These are phyloP conservation scores for Ormyrus nitidulus DNA, from an alignment of 2,888 invertebrate genomes.

Conservation along the genomic window DNA sequence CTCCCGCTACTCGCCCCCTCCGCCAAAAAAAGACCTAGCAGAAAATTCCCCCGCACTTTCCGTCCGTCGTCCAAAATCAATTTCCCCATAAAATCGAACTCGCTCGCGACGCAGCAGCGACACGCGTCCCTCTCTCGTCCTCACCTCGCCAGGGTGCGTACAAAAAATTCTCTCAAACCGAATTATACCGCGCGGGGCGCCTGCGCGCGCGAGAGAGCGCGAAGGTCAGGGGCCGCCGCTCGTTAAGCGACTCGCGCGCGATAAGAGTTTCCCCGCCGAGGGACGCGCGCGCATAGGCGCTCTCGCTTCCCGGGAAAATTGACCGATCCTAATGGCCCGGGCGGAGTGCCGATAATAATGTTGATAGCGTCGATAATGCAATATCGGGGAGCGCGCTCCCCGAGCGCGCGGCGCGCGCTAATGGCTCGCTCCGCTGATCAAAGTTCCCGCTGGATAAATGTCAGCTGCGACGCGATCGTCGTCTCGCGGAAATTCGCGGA, in stretches of 20 bases:
- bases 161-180: too few species aligned
- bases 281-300: background rate
- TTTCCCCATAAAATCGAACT: too few species aligned
- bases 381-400: constrained; percentile 56
- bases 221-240: constrained; percentile 20
- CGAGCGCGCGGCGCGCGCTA: background rate
- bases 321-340: constrained; percentile 65
- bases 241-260: background rate
- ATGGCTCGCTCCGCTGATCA: constrained; percentile 27
- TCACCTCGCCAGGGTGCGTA: too few species aligned
- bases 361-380: constrained; percentile 65
- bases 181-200: background rate
- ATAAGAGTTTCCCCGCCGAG: constrained; percentile 30
- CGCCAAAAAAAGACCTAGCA: too few species aligned
- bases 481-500: too few species aligned
- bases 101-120: too few species aligned
- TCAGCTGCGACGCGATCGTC: background rate
- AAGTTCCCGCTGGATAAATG: constrained; percentile 21
- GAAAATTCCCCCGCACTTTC: too few species aligned
- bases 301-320: constrained; percentile 67
- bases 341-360: constrained; percentile 61
- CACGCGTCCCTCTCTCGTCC: too few species aligned
- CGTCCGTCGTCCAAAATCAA: too few species aligned
- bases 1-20: too few species aligned
- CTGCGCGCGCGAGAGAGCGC: background rate